phyloP scores from a whole-genome alignment of 2,113 vertebrate species.

The Garra rufa region DNA sequence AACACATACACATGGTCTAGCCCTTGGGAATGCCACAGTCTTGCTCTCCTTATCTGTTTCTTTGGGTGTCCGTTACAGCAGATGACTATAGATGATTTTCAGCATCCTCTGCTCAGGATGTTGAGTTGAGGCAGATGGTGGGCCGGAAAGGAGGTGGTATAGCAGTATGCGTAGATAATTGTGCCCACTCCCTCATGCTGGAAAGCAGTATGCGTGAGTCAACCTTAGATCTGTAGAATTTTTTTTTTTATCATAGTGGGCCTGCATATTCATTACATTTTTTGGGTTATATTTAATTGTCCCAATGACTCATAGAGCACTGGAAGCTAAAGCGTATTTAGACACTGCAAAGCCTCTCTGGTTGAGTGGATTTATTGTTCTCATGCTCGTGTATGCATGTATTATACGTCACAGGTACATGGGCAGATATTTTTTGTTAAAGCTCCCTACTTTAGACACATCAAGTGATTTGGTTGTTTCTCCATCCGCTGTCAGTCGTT shows the following conservation, averaged over 20 bases:
- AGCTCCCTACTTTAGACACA: not conserved
- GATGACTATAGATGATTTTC: not conserved
- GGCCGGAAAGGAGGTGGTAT: constrained; percentile 29
- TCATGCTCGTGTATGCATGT: not conserved
- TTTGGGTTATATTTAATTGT: constrained; percentile 18
- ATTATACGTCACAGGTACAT: constrained; percentile 3
- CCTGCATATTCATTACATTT: not conserved
- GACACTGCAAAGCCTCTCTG: constrained; percentile 9
- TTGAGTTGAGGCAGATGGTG: constrained; percentile 20
- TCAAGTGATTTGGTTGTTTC: not conserved
- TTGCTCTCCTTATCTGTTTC: not conserved
- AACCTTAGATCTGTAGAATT: constrained; percentile 6
- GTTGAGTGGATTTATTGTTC: constrained; percentile 22
- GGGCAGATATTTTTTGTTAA: not conserved
- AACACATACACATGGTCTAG: not conserved
- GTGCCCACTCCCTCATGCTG: constrained; percentile 11
- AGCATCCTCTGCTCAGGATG: constrained; percentile 14
- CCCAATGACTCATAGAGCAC: constrained; percentile 4
- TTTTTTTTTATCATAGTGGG: not conserved
- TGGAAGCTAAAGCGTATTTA: constrained; percentile 1
- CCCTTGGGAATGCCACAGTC: not conserved
- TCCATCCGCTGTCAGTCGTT: not conserved
- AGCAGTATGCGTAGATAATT: constrained; percentile 17
- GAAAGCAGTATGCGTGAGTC: constrained; percentile 21
- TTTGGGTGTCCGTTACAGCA: not conserved